Percentiles rank a stretch among this genome's conserved stretches.
Conservation (phyloP, 1,140 invertebrate species). For the Macrosteles quadrilineatus region DNA sequence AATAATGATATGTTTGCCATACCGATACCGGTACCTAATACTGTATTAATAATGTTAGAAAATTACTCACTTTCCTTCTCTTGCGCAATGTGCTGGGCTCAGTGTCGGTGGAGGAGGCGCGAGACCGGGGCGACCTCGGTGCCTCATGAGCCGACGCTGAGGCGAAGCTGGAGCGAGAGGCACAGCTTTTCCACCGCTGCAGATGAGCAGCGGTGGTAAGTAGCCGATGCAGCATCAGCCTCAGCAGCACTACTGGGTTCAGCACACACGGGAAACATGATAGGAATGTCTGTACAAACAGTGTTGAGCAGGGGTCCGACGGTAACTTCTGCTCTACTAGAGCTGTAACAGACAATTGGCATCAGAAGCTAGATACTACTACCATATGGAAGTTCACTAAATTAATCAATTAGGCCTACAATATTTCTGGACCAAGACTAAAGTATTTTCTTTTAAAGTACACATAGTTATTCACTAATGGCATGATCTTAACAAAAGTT, state of each 20-base stretch:
- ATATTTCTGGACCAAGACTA: too few species aligned
- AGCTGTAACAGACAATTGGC: constrained; percentile 22
- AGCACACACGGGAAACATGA: constrained; percentile 57
- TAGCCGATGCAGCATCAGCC: constrained; percentile 61
- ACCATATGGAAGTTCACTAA: neutral
- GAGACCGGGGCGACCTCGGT: constrained; percentile 46
- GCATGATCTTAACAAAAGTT: too few species aligned
- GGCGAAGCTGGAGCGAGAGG: constrained; percentile 50
- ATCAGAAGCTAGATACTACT: neutral
- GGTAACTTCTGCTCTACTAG: constrained; percentile 35
- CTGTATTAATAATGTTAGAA: too few species aligned
- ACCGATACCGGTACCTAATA: too few species aligned
- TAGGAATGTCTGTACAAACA: constrained; percentile 51
- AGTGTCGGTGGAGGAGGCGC: constrained; percentile 52
- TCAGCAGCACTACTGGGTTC: constrained; percentile 61
- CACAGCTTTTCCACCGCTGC: constrained; percentile 52
- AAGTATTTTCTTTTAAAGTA: too few species aligned
- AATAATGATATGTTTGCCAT: too few species aligned
- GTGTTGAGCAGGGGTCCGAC: constrained; percentile 40
- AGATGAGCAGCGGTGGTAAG: constrained; percentile 54
- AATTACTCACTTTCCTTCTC: constrained; percentile 47
- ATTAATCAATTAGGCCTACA: too few species aligned
- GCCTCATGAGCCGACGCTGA: constrained; percentile 47
- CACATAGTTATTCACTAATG: too few species aligned
- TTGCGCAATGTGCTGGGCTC: constrained; percentile 50